Conservation (phyloP, 2,113 vertebrate species). For the Semicossyphus pulcher region DNA sequence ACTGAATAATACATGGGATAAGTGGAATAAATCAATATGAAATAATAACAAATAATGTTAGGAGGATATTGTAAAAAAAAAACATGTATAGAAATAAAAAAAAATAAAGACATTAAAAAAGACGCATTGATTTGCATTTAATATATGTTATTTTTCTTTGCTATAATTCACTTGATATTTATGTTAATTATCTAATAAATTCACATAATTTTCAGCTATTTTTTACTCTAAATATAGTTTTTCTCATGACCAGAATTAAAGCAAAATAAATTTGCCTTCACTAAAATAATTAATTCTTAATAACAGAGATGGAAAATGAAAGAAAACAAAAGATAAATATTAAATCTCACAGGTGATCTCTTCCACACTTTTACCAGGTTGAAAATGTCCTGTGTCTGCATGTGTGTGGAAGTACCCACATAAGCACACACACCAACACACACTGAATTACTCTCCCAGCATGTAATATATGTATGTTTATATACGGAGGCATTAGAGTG, state of each 20-base stretch:
- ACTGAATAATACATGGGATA: constrained; percentile 73
- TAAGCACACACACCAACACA: constrained; percentile 21
- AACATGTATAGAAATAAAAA: constrained; percentile 24
- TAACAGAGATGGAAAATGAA: no score
- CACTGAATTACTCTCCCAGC: constrained; percentile 70
- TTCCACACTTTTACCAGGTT: constrained; percentile 10
- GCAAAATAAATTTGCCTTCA: no score
- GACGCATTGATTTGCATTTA: constrained; percentile 10
- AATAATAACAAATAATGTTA: constrained; percentile 48
- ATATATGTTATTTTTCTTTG: constrained; percentile 7
- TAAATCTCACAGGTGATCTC: not conserved
- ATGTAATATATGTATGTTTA: constrained; percentile 84
- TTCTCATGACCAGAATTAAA: no score
- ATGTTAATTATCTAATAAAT: not conserved
- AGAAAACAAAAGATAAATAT: not conserved
- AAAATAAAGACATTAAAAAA: not conserved
- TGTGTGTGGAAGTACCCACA: not conserved
- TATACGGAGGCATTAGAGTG: constrained; percentile 85
- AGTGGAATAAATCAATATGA: constrained; percentile 66
- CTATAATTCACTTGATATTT: not conserved
- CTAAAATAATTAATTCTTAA: not conserved
- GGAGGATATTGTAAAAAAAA: constrained; percentile 22
- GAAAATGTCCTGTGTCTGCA: not conserved
- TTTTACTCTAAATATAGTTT: no score
- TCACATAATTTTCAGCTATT: not conserved